A percentile compares a stretch with the other conserved stretches of the same genome.
These are phyloP conservation scores for Steatocranus sp. DNA, from an alignment of 2,797 vertebrate species.

Conservation along the genomic window DNA sequence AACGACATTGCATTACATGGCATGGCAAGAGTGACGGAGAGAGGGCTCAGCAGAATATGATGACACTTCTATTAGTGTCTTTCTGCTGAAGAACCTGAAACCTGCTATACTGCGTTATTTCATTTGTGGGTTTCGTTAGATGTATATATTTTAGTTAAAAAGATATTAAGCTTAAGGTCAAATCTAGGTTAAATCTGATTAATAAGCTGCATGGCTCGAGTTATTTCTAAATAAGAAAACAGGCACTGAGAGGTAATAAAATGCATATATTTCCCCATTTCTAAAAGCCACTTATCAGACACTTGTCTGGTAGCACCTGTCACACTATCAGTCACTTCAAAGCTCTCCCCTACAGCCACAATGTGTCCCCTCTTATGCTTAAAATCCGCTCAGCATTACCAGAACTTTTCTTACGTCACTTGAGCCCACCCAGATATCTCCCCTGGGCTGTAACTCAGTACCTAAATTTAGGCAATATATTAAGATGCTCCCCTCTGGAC, in stretches of 20 bases:
- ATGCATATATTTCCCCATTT: slow-evolving; percentile 80
- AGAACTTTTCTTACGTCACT: slow-evolving; percentile 78
- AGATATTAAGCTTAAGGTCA: not conserved
- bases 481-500: slow-evolving; percentile 53
- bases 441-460: slow-evolving; percentile 69
- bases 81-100: slow-evolving; percentile 21
- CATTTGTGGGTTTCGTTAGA: not conserved
- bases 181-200: accelerated
- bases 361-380: slow-evolving; percentile 71
- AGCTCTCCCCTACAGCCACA: slow-evolving; percentile 77
- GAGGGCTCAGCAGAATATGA: slow-evolving; percentile 71
- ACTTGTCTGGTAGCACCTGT: slow-evolving; percentile 84
- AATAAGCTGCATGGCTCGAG: not conserved
- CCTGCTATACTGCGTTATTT: not conserved
- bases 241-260: slow-evolving; percentile 56
- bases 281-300: slow-evolving; percentile 81
- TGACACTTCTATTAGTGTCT: slow-evolving; percentile 64
- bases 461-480: slow-evolving; percentile 85
- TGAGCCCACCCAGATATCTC: slow-evolving; percentile 75
- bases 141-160: not conserved
- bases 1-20: slow-evolving; percentile 66
- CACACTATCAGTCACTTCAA: slow-evolving; percentile 83
- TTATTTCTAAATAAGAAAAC: not conserved
- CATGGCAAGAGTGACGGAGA: slow-evolving; percentile 43
- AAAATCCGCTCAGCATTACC: slow-evolving; percentile 78